Conservation (phyloP, 2,888 invertebrate genomes). For the Rhamnusium bicolor region DNA sequence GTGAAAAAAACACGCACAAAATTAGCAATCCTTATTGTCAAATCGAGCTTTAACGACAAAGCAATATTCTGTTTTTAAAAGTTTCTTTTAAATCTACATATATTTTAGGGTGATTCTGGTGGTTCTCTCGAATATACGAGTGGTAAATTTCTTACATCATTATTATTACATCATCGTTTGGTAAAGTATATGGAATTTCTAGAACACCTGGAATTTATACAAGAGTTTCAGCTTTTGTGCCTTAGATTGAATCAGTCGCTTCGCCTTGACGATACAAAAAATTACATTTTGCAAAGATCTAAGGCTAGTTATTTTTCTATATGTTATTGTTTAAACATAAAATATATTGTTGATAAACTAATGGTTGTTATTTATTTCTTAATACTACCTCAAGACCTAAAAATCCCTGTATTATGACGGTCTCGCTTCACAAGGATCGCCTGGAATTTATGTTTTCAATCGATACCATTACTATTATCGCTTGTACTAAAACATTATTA, state of each 20-base stretch:
- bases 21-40: no score
- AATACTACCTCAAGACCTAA: no score
- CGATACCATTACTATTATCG: no score
- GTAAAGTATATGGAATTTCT: conserved; percentile 19
- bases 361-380: not conserved
- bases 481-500: no score
- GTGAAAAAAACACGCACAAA: no score
- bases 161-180: conserved; percentile 14
- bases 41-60: no score
- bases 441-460: no score
- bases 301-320: not conserved
- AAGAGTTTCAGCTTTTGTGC: conserved; percentile 21
- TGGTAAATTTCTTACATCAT: conserved; percentile 18
- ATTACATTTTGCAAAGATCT: not conserved
- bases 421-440: no score
- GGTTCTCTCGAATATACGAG: conserved; percentile 21
- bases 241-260: conserved; percentile 18
- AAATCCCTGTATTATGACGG: no score
- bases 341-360: not conserved
- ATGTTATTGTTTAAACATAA: not conserved
- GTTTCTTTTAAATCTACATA: no score
- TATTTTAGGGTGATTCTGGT: conserved; percentile 23
- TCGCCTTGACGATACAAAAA: not conserved
- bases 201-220: conserved; percentile 19
- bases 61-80: no score